phyloP scores from a whole-genome alignment of 2,113 vertebrate genomes.

The Rhadina sibilatrix region DNA sequence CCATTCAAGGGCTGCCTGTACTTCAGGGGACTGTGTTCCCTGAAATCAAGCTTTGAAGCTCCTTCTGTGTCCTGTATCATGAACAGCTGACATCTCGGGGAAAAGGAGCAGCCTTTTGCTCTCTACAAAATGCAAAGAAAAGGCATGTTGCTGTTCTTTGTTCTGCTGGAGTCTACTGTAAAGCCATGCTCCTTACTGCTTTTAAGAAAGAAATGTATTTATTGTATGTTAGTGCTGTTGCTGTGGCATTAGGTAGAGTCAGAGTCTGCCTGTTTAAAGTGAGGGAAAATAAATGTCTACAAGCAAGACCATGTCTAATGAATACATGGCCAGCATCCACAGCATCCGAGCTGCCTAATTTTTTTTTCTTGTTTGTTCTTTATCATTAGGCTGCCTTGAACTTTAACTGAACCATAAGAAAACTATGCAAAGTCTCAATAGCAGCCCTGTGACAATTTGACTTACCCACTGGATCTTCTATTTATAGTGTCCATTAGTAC shows the following conservation, averaged over 20 bases:
- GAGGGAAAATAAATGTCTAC: not conserved
- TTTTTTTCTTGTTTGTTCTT: not conserved
- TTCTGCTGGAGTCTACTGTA: not conserved
- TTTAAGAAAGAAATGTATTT: not conserved
- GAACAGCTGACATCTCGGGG: not conserved
- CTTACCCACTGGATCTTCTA: slow-evolving; percentile 40
- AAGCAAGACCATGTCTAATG: not conserved
- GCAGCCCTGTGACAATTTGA: slow-evolving; percentile 26
- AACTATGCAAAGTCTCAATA: slow-evolving; percentile 48
- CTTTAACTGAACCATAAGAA: slow-evolving; percentile 62
- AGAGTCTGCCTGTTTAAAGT: not conserved
- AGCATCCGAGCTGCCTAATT: not conserved
- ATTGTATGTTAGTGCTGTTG: not conserved
- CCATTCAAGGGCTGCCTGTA: not conserved
- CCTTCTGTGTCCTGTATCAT: not conserved
- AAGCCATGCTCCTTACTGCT: not conserved
- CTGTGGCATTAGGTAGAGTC: not conserved
- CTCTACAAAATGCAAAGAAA: not conserved
- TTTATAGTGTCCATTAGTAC: slow-evolving; percentile 63
- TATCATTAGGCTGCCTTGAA: slow-evolving; percentile 61
- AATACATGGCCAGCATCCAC: not conserved
- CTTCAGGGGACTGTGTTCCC: not conserved
- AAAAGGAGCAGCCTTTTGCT: not conserved
- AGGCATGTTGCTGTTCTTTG: fast-evolving
- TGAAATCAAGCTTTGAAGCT: not conserved